Conservation (phyloP, 2,113 vertebrate genomes). For the Labrus mixtus region DNA sequence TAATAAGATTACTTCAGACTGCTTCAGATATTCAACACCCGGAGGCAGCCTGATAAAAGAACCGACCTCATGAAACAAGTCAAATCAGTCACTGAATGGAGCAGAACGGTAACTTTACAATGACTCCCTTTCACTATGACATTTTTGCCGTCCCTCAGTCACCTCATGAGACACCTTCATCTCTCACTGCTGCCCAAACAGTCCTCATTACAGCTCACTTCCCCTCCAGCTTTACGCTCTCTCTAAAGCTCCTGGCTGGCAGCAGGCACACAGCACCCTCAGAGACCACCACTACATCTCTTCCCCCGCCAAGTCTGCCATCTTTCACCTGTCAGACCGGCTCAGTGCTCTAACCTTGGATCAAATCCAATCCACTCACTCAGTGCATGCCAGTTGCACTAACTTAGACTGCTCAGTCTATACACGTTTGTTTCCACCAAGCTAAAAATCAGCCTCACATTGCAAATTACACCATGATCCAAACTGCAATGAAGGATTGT, state of each 20-base stretch:
- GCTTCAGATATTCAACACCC: conserved; percentile 41
- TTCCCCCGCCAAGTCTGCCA: conserved; percentile 53
- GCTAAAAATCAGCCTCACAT: conserved; percentile 6
- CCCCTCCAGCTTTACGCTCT: conserved; percentile 28
- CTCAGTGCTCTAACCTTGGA: conserved; percentile 62
- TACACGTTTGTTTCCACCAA: conserved; percentile 32
- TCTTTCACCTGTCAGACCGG: conserved; percentile 70
- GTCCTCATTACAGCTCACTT: conserved; percentile 55
- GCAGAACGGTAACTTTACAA: conserved; percentile 34
- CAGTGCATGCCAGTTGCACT: conserved; percentile 28
- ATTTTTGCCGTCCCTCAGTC: conserved; percentile 43
- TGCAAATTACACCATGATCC: not conserved
- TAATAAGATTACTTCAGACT: conserved; percentile 34
- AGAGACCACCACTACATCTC: conserved; percentile 60
- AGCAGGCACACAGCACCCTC: conserved; percentile 31
- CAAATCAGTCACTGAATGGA: conserved; percentile 26
- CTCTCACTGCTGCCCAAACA: conserved; percentile 35
- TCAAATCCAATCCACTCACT: conserved; percentile 61
- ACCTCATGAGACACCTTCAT: conserved; percentile 51
- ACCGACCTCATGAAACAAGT: conserved; percentile 30
- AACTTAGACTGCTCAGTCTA: conserved; percentile 47
- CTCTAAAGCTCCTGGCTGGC: conserved; percentile 42
- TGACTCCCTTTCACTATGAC: conserved; percentile 44
- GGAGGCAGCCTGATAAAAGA: conserved; percentile 24
- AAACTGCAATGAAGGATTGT: not conserved